phyloP scores from a whole-genome alignment of 2,113 vertebrate species.

The Sterna hirundo region DNA sequence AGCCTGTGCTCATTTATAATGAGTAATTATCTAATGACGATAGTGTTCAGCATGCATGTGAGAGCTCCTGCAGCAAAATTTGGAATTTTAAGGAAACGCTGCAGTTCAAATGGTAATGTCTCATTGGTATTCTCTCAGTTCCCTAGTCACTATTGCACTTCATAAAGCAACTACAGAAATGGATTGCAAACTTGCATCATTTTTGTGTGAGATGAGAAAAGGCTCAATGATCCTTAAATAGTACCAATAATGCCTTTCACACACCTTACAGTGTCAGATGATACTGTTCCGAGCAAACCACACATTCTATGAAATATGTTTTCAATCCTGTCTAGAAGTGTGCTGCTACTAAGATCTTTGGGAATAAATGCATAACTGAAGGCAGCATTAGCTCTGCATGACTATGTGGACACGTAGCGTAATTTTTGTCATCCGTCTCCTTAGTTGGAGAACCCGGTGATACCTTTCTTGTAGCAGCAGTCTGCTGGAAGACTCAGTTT shows the following conservation, averaged over 20 bases:
- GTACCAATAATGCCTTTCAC: not conserved
- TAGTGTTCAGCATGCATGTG: slow-evolving; percentile 11
- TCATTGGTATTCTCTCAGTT: slow-evolving; percentile 49
- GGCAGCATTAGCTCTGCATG: not conserved
- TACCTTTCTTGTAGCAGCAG: not conserved
- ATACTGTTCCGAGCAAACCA: not conserved
- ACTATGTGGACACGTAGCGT: not conserved
- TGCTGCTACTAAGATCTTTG: not conserved
- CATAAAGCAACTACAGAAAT: not conserved
- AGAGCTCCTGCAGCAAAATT: slow-evolving; percentile 43
- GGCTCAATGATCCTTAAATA: not conserved
- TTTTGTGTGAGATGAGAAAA: slow-evolving; percentile 1
- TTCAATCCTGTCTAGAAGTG: not conserved
- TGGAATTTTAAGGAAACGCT: slow-evolving; percentile 52
- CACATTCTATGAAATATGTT: not conserved
- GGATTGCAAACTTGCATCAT: not conserved
- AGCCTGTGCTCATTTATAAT: slow-evolving; percentile 44
- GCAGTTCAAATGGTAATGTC: slow-evolving; percentile 50
- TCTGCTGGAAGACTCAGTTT: not conserved
- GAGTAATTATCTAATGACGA: slow-evolving; percentile 58
- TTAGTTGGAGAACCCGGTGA: not conserved
- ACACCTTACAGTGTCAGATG: not conserved
- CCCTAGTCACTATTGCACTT: not conserved
- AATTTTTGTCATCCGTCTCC: not conserved
- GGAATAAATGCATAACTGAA: not conserved